Conservation (phyloP, 2,113 vertebrate species). For the Thoracochromis brauschi region DNA sequence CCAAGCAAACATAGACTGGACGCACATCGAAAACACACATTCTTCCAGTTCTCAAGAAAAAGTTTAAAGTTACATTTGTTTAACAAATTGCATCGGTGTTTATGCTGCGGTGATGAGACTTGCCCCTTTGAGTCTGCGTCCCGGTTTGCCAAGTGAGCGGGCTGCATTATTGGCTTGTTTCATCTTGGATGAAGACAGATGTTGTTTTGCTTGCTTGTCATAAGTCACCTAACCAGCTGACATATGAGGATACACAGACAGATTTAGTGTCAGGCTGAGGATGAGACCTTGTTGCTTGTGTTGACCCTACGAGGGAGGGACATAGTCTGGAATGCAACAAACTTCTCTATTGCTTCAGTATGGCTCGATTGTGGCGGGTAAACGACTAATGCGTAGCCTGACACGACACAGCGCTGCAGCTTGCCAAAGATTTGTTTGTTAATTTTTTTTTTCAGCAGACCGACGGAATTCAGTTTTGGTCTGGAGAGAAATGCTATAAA, state of each 20-base stretch:
- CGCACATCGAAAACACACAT: conserved; percentile 45
- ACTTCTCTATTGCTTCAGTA: neutral
- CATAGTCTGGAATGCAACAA: neutral
- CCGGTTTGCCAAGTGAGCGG: conserved; percentile 14
- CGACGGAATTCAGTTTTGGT: neutral
- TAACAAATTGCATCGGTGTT: conserved; percentile 40
- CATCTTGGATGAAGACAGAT: conserved; percentile 47
- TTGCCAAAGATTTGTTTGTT: conserved; percentile 5
- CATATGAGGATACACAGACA: conserved; percentile 41
- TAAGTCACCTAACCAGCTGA: conserved; percentile 23
- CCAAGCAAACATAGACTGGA: neutral
- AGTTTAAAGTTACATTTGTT: conserved; percentile 51
- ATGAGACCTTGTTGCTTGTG: neutral
- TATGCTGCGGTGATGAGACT: conserved; percentile 25
- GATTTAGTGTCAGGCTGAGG: conserved; percentile 4
- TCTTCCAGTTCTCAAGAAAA: neutral
- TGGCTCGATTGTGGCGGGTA: neutral
- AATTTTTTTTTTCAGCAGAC: neutral
- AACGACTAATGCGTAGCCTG: neutral
- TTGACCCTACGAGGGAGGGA: neutral
- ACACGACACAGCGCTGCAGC: neutral
- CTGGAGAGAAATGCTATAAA: conserved; percentile 6
- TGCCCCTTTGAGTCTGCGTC: neutral
- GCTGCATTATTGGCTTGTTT: conserved; percentile 34
- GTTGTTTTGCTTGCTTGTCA: conserved; percentile 54